Conservation (phyloP, 2,797 vertebrate species). For the Cheirogaleus major region DNA sequence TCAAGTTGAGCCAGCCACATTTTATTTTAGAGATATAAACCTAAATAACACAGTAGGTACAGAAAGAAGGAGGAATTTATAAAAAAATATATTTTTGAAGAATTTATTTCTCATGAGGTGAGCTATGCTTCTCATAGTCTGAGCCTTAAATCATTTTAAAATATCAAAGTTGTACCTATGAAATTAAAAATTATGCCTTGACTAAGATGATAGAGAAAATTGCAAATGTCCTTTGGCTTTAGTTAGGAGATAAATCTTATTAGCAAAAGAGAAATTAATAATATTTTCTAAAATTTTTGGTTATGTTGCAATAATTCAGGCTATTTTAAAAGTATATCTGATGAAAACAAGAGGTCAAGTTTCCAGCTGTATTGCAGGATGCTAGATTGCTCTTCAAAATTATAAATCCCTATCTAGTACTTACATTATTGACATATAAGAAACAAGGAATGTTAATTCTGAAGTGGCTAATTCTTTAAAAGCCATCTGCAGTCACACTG, state of each 20-base stretch:
- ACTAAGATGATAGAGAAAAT: not conserved
- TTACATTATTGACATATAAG: not conserved
- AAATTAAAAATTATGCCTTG: not conserved
- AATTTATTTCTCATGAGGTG: not conserved
- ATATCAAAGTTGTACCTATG: not conserved
- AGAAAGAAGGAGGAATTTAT: not conserved
- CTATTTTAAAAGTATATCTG: not conserved
- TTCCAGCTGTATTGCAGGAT: not conserved
- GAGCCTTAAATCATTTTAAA: not conserved
- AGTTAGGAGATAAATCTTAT: not conserved
- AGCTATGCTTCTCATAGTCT: not conserved
- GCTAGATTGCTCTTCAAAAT: not conserved
- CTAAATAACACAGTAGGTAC: not conserved
- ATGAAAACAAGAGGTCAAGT: not conserved
- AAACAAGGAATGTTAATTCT: not conserved
- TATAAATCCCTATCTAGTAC: not conserved
- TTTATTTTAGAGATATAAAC: not conserved
- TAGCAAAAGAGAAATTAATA: not conserved
- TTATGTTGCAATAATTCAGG: not conserved
- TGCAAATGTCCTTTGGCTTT: not conserved
- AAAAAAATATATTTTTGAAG: not conserved
- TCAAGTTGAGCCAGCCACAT: not conserved
- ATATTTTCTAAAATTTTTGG: not conserved
- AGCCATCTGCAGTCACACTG: conserved; percentile 61
- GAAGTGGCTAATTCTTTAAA: conserved; percentile 53